Evolutionary conservation across 2,888 invertebrate genomes (phyloP).

Genomic region (Aspidiotus destructor): DNA sequence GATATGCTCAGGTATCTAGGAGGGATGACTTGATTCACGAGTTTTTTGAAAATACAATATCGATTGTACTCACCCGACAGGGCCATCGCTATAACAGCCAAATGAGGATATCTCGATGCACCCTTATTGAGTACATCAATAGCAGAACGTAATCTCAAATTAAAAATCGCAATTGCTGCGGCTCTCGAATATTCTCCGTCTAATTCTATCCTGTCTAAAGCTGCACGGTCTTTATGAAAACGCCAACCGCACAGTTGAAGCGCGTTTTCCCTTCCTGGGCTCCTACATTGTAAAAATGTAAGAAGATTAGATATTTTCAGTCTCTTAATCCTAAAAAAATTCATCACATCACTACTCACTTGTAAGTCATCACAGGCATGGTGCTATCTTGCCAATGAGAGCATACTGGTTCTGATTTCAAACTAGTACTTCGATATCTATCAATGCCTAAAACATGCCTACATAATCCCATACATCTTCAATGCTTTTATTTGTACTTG

Average conservation of each 20-base stretch:
- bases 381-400: constrained; percentile 56
- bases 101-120: constrained; percentile 46
- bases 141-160: constrained; percentile 71
- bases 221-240: constrained; percentile 58
- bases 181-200: constrained; percentile 69
- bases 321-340: background rate
- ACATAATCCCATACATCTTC: background rate
- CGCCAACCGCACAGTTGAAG: constrained; percentile 84
- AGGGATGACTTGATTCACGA: no score
- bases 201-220: constrained; percentile 41
- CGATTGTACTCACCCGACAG: constrained; percentile 48
- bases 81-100: constrained; percentile 66
- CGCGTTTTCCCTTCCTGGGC: constrained; percentile 66
- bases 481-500: background rate
- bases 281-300: constrained; percentile 44
- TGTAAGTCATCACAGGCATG: constrained; percentile 48
- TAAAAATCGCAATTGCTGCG: constrained; percentile 84
- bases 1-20: no score
- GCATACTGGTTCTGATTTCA: constrained; percentile 43
- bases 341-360: constrained; percentile 42
- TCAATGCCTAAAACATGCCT: constrained; percentile 38
- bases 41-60: no score
- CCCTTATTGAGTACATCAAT: constrained; percentile 76
- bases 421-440: constrained; percentile 31
- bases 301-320: background rate